Conservation (phyloP, 1,140 invertebrate genomes). For the Thaumetopoea pityocampa region DNA sequence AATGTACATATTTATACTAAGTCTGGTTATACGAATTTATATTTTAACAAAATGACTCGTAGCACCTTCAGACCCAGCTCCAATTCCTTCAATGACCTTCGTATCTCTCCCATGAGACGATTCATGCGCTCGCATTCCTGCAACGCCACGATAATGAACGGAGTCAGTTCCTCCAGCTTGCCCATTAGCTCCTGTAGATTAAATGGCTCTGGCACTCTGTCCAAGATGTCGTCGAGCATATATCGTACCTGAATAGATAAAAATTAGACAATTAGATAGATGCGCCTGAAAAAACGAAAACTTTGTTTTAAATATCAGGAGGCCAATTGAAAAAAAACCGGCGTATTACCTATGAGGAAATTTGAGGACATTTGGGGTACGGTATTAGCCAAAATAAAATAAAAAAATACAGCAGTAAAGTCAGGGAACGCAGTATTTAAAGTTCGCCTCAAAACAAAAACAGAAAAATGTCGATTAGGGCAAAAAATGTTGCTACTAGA, state of each 20-base stretch:
- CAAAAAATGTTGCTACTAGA: no score
- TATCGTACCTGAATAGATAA: constrained; percentile 79
- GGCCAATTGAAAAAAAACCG: no score
- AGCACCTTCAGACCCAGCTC: constrained; percentile 90
- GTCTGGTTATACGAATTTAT: no score
- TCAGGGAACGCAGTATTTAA: no score
- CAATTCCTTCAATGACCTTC: constrained; percentile 88
- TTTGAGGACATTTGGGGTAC: no score
- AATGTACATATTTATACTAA: no score
- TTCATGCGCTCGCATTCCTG: constrained; percentile 99
- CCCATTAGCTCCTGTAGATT: constrained; percentile 90
- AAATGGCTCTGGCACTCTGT: constrained; percentile 93
- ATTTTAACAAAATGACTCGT: not conserved
- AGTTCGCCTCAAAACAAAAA: no score
- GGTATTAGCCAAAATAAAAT: no score
- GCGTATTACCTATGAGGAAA: no score
- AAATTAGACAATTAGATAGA: not conserved
- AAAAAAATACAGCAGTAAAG: no score
- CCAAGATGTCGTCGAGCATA: constrained; percentile 91
- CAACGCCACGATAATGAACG: constrained; percentile 93
- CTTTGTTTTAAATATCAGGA: constrained; percentile 4
- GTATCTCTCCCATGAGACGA: constrained; percentile 86
- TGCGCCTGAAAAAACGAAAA: not conserved
- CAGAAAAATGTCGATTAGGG: no score
- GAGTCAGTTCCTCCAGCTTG: constrained; percentile 92